Conservation (phyloP, 2,113 vertebrate genomes). For the Neogobius melanostomus region DNA sequence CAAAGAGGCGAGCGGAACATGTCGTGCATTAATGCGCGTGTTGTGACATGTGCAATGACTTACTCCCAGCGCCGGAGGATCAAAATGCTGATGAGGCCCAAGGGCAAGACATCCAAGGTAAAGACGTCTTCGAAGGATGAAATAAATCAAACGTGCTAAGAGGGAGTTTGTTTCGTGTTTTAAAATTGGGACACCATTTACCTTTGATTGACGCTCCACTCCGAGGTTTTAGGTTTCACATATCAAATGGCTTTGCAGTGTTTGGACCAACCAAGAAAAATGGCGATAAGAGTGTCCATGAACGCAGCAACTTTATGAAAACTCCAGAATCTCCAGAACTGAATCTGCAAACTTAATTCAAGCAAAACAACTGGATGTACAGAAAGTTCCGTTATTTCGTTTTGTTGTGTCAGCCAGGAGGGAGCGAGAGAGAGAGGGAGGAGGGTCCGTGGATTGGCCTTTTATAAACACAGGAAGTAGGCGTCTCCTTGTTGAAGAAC, state of each 20-base stretch:
- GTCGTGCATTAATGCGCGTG: conserved; percentile 18
- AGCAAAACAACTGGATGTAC: too few species aligned
- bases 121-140: background rate
- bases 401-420: too few species aligned
- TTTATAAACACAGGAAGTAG: too few species aligned
- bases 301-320: too few species aligned
- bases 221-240: background rate
- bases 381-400: too few species aligned
- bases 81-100: conserved; percentile 1
- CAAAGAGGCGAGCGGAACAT: background rate
- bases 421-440: too few species aligned
- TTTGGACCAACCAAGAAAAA: too few species aligned
- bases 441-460: too few species aligned
- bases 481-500: too few species aligned
- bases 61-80: background rate
- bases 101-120: background rate
- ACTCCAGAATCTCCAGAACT: too few species aligned
- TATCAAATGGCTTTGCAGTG: background rate
- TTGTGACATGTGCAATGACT: background rate
- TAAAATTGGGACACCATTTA: background rate
- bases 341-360: too few species aligned
- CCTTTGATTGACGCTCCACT: background rate
- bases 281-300: background rate
- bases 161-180: too few species aligned
- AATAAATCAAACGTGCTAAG: background rate